Conservation (phyloP, 2,888 invertebrate species). For the Dryobota labecula region DNA sequence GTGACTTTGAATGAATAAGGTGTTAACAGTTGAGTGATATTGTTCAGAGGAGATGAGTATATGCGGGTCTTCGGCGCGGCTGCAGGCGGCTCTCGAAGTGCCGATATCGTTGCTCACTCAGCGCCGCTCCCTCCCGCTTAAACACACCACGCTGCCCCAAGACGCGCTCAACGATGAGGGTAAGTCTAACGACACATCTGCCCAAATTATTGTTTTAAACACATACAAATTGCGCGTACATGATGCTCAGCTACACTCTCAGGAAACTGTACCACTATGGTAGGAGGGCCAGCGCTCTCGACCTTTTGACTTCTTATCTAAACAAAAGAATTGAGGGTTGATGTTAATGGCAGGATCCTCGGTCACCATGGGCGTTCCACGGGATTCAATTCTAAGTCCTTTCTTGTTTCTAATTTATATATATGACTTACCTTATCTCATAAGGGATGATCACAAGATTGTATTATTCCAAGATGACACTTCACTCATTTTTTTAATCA, state of each 20-base stretch:
- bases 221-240: not conserved
- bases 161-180: constrained; percentile 89
- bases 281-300: not conserved
- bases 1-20: not conserved
- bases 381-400: not conserved
- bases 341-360: not conserved
- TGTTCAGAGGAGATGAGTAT: constrained; percentile 90
- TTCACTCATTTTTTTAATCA: not conserved
- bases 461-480: not conserved
- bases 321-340: not conserved
- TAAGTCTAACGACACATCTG: constrained; percentile 56
- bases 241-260: not conserved
- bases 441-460: too few species aligned
- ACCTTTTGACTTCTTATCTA: not conserved
- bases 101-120: constrained; percentile 67
- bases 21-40: not conserved
- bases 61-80: constrained; percentile 92
- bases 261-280: not conserved
- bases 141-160: constrained; percentile 81
- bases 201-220: not conserved
- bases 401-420: not conserved
- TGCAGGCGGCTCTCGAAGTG: constrained; percentile 90
- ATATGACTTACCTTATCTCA: too few species aligned
- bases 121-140: constrained; percentile 69
- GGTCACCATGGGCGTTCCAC: not conserved